Evolutionary conservation across 2,797 vertebrate genomes (phyloP).

Genomic region (Gastrophryne carolinensis): DNA sequence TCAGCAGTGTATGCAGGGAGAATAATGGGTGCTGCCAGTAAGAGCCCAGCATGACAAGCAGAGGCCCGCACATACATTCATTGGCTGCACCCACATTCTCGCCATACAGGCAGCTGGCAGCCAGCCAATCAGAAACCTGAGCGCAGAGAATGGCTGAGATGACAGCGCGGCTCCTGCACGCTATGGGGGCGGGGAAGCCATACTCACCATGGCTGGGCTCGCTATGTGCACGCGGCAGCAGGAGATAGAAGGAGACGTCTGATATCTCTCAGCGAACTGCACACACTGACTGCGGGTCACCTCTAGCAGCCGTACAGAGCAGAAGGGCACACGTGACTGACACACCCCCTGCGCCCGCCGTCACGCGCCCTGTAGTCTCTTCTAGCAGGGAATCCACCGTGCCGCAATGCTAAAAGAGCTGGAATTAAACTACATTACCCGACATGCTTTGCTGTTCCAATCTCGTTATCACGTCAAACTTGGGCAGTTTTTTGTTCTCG

Average conservation of each 20-base stretch:
- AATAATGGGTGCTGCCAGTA: too few relatives aligned
- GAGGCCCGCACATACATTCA: too few relatives aligned
- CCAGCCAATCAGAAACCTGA: fast-evolving
- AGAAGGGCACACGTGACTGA: conserved; percentile 20
- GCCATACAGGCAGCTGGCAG: too few relatives aligned
- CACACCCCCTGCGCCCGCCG: background rate
- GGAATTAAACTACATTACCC: conserved; percentile 66
- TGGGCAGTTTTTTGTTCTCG: background rate
- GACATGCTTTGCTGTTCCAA: conserved; percentile 41
- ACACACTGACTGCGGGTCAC: conserved; percentile 37
- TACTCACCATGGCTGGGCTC: conserved; percentile 26
- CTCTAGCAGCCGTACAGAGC: conserved; percentile 15
- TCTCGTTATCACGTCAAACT: too few relatives aligned
- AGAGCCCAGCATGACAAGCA: too few relatives aligned
- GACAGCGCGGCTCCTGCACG: conserved; percentile 49
- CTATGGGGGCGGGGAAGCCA: background rate
- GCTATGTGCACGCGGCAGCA: background rate
- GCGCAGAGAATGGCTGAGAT: conserved; percentile 62
- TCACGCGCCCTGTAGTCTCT: conserved; percentile 70
- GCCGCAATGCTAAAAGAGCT: fast-evolving
- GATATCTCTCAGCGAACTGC: background rate
- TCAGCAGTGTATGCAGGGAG: too few relatives aligned
- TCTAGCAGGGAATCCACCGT: fast-evolving
- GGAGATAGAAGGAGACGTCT: background rate
- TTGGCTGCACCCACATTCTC: too few relatives aligned